Percentiles rank a stretch among this genome's conserved stretches.
These are phyloP conservation scores for Trichonephila inaurata DNA, from an alignment of 1,140 invertebrate species.

Conservation along the genomic window DNA sequence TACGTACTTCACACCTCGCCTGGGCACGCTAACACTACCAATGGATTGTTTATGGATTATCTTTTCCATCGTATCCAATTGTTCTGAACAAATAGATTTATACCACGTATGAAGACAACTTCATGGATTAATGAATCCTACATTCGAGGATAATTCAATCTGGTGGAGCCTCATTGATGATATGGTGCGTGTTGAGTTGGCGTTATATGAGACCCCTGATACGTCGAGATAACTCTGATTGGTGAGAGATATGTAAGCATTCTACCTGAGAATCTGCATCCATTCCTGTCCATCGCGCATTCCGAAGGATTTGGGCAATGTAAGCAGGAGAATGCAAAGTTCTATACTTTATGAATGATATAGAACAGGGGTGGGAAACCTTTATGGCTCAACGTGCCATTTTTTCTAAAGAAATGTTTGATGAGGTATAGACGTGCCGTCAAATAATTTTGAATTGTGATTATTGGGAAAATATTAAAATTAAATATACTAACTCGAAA, in stretches of 20 bases:
- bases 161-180: neutral
- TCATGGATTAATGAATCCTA: neutral
- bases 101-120: neutral
- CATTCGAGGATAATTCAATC: neutral
- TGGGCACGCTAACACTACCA: too few relatives aligned
- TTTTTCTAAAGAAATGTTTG: too few relatives aligned
- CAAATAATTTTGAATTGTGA: too few relatives aligned
- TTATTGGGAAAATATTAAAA: too few relatives aligned
- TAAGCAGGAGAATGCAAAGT: neutral
- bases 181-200: neutral
- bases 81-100: too few relatives aligned
- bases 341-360: neutral
- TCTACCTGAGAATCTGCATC: neutral
- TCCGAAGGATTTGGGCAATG: neutral
- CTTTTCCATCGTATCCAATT: too few relatives aligned
- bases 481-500: too few relatives aligned
- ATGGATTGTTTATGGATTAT: too few relatives aligned
- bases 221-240: neutral
- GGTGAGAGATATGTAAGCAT: neutral
- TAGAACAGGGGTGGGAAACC: accelerated
- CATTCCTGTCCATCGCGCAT: neutral
- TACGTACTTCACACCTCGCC: too few relatives aligned
- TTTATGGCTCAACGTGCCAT: too few relatives aligned
- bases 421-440: too few relatives aligned
- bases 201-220: neutral